phyloP scores from a whole-genome alignment of 2,113 vertebrate species.

The Prinia subflava region DNA sequence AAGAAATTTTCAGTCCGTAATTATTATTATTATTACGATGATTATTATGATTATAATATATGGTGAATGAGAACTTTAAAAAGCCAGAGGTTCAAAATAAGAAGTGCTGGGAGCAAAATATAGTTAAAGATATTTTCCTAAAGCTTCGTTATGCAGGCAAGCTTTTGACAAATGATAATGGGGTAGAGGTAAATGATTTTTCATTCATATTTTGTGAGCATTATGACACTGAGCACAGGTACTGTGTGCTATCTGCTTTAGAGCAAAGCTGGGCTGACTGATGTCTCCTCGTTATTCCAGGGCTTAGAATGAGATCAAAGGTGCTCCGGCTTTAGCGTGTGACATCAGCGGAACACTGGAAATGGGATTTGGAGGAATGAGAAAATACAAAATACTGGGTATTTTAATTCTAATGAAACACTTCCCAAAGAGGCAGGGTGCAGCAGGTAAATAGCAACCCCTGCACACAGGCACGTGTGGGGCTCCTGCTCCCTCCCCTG shows the following conservation, averaged over 20 bases:
- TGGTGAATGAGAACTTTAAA: constrained; percentile 54
- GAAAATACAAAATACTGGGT: constrained; percentile 64
- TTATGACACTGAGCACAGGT: constrained; percentile 64
- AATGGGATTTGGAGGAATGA: constrained; percentile 72
- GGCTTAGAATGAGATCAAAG: constrained; percentile 74
- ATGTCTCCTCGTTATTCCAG: constrained; percentile 69
- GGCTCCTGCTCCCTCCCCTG: neutral
- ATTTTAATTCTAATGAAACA: constrained; percentile 62
- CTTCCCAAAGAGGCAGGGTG: constrained; percentile 40
- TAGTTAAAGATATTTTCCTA: constrained; percentile 70
- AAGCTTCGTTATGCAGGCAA: constrained; percentile 51
- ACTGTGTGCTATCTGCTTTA: constrained; percentile 36
- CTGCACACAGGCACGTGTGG: neutral
- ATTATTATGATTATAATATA: constrained; percentile 69
- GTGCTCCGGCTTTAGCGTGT: constrained; percentile 35
- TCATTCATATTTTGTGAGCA: constrained; percentile 73
- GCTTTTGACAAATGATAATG: constrained; percentile 61
- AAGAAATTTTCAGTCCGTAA: constrained; percentile 67
- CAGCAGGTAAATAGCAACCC: constrained; percentile 28
- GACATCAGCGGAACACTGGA: constrained; percentile 64
- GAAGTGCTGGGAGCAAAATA: constrained; percentile 53
- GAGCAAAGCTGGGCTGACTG: constrained; percentile 69
- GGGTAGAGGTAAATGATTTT: constrained; percentile 57
- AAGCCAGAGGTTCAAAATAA: constrained; percentile 70
- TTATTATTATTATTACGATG: constrained; percentile 64